Base-by-base conservation (phyloP, 37 sponge, comb jelly and placozoan genomes). In the Cliona cf. orientalis region DNA sequence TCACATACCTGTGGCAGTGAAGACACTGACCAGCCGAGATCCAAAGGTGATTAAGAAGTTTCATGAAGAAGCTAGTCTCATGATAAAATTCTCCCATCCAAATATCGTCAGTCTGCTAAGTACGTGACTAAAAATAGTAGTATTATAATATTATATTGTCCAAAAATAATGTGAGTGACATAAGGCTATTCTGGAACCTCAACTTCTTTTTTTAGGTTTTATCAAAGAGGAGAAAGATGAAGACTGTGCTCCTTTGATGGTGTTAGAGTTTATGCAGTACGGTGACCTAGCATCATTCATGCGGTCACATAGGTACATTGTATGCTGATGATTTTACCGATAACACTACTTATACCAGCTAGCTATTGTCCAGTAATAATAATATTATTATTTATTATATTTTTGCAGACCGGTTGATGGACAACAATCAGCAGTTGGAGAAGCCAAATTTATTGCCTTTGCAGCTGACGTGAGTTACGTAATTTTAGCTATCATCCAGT, bases 181-280 rank as follows among this genome's bases (percentile, higher is more conserved):
- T n/a, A n/a, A n/a, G n/a, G n/a, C n/a, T n/a, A n/a, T n/a, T n/a
- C n/a, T n/a, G n/a, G 14, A 19, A 49, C 11, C 11, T 19, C 17
- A 49, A 11, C 14, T 49, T 19, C 17, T 17, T 17, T 17, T 17
- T 49, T 19, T 17, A 49, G 55, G 55, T 49, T 49, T 49, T 17
- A 49, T 49, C 11, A 17, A 49, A 17, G 14, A 49, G 40, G 31
- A 34, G 22, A 40, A 7, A 6, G 39, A 19, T 7, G 68, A 67
- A 3, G 80, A 78, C 33, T 66, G 75, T 72, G 87, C 87, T 78
- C 87, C 87, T 40, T 42, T 86, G 63, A 86, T 86, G 87, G 79
- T 86, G 14, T 68, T 86, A 32, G 87, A 86, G 74, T 71, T 61
- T 37, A 86, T 86, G 87, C 80, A 68, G 1, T 86, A 79, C 44